Conservation (phyloP, 2,113 vertebrate genomes). For the Vanacampus margaritifer region DNA sequence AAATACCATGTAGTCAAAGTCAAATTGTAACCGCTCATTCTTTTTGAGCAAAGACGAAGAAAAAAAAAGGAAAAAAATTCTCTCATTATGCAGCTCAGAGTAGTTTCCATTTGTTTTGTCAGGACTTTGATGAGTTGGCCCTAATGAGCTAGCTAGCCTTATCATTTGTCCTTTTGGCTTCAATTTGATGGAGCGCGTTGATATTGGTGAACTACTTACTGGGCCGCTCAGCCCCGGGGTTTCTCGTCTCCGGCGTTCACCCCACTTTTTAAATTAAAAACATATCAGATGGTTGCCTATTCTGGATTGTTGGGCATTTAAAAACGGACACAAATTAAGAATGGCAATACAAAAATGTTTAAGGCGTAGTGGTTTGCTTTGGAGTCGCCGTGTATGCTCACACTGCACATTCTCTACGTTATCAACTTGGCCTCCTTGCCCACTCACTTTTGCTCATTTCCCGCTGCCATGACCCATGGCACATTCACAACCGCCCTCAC, state of each 20-base stretch:
- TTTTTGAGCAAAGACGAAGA: background rate
- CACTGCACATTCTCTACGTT: background rate
- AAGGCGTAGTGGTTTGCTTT: background rate
- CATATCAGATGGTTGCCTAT: background rate
- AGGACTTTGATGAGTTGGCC: slow-evolving; percentile 19
- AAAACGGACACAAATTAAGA: background rate
- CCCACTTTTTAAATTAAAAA: slow-evolving; percentile 3
- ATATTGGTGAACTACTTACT: slow-evolving; percentile 17
- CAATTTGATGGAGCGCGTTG: slow-evolving; percentile 19
- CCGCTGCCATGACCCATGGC: slow-evolving; percentile 46
- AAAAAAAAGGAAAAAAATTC: background rate
- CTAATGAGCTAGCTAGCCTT: slow-evolving; percentile 25
- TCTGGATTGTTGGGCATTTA: background rate
- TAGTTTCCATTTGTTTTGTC: slow-evolving; percentile 34
- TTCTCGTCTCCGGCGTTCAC: background rate
- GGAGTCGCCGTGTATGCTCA: background rate
- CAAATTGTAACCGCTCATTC: background rate
- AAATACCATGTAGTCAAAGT: background rate
- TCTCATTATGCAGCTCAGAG: slow-evolving; percentile 17
- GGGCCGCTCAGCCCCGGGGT: background rate
- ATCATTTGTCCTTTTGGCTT: slow-evolving; percentile 32
- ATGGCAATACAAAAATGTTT: background rate
- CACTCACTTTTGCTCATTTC: slow-evolving; percentile 52
- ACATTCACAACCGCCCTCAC: slow-evolving; percentile 15
- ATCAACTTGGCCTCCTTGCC: slow-evolving; percentile 52